Evolutionary conservation across 2,113 vertebrate genomes (phyloP).

Genomic region (Burhinus bistriatus): DNA sequence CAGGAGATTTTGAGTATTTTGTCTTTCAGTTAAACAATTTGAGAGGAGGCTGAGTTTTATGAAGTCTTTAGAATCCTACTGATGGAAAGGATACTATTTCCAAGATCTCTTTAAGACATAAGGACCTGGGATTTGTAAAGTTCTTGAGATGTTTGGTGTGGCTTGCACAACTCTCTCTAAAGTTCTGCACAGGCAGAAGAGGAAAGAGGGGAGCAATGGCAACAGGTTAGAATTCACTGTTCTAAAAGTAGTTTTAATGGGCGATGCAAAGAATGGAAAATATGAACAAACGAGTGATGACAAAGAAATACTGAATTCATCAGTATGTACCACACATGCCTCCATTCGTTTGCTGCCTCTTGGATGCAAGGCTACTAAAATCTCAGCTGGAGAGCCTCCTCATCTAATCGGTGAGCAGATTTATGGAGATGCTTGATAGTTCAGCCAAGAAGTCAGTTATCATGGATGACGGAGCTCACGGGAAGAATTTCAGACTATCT

Average conservation of each 20-base stretch:
- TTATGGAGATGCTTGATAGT: not conserved
- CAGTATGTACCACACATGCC: fast-evolving
- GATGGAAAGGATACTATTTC: not conserved
- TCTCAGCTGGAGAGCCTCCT: not conserved
- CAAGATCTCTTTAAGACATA: not conserved
- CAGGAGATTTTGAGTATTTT: not conserved
- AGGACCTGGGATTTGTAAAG: not conserved
- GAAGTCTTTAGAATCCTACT: not conserved
- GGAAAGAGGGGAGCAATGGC: not conserved
- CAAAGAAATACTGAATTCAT: not conserved
- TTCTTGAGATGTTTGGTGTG: not conserved
- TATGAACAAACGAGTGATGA: not conserved
- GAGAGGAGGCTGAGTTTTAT: not conserved
- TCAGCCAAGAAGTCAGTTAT: not conserved
- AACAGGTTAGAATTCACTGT: not conserved
- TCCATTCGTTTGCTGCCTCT: not conserved
- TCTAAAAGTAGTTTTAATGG: not conserved
- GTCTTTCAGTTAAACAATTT: not conserved
- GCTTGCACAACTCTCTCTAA: not conserved
- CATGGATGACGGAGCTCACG: fast-evolving
- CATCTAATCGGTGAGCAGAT: not conserved
- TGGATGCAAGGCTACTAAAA: not conserved
- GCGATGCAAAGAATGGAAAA: not conserved
- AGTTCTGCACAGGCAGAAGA: not conserved
- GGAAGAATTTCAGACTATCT: not conserved